phyloP scores from a whole-genome alignment of 2,797 vertebrate genomes.

The Falco cherrug region DNA sequence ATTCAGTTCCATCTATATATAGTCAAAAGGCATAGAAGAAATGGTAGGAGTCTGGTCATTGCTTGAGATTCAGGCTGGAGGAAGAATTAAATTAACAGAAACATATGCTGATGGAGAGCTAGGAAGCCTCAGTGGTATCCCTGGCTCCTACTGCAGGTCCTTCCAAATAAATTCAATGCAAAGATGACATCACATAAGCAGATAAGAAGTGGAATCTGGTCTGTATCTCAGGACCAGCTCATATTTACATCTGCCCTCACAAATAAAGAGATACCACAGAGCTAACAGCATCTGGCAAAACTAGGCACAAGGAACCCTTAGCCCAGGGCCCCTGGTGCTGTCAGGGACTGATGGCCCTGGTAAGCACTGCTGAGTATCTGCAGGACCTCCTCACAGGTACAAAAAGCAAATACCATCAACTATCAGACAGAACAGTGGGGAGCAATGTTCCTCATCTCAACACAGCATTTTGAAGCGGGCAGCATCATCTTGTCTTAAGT shows the following conservation, averaged over 20 bases:
- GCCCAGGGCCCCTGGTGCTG: background rate
- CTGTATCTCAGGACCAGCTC: background rate
- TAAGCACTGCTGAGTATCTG: background rate
- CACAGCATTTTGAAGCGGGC: background rate
- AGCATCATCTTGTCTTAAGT: rapidly evolving
- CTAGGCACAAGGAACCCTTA: background rate
- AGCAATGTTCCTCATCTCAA: background rate
- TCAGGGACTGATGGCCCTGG: background rate
- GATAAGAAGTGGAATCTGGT: background rate
- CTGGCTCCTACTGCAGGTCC: background rate
- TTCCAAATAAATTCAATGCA: background rate
- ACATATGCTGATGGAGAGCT: background rate
- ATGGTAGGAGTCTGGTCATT: background rate
- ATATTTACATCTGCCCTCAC: background rate
- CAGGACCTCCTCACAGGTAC: rapidly evolving
- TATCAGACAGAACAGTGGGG: background rate
- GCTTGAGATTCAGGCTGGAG: background rate
- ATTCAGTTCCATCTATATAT: background rate
- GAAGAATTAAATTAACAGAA: background rate
- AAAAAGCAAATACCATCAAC: background rate
- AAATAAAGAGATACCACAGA: background rate
- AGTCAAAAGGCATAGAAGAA: background rate
- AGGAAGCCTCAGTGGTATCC: background rate
- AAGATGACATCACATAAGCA: rapidly evolving
- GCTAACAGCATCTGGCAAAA: background rate